phyloP scores from a whole-genome alignment of 2,797 vertebrate genomes.

The Jordanella pulchra region DNA sequence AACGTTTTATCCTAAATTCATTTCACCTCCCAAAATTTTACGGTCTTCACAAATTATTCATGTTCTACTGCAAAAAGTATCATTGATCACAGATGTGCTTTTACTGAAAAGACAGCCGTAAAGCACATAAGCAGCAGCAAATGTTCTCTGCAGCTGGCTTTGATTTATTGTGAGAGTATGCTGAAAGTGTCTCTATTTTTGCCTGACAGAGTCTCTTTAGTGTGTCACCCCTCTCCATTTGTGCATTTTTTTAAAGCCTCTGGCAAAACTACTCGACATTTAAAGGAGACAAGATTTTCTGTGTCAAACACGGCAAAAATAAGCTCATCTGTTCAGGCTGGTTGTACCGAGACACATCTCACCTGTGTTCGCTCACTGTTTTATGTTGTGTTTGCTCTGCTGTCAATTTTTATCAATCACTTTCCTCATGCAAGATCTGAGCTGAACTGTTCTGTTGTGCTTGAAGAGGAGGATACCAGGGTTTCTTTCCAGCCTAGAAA shows the following conservation, averaged over 20 bases:
- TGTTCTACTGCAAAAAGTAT: not conserved
- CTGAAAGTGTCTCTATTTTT: conserved; percentile 34
- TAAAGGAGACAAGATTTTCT: conserved; percentile 52
- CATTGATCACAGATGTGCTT: conserved; percentile 6
- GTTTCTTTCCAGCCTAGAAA: not conserved
- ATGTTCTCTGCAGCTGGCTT: conserved; percentile 8
- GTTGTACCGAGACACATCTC: conserved; percentile 28
- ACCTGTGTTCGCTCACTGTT: conserved; percentile 17
- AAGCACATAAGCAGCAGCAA: conserved; percentile 3
- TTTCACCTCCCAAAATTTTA: not conserved
- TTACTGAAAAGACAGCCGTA: conserved; percentile 17
- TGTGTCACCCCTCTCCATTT: conserved; percentile 32
- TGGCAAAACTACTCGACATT: conserved; percentile 41
- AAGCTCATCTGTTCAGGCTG: conserved; percentile 43
- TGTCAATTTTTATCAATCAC: conserved; percentile 19
- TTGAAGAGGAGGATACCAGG: conserved; percentile 21
- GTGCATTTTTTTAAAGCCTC: conserved; percentile 45
- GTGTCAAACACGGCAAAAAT: conserved; percentile 49
- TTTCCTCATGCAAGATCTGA: conserved; percentile 7
- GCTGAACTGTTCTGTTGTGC: conserved; percentile 25
- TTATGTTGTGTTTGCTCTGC: conserved; percentile 6
- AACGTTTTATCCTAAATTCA: not conserved
- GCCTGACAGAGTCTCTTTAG: conserved; percentile 36
- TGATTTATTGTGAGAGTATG: conserved; percentile 26
- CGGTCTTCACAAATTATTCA: conserved; percentile 9